Base-by-base conservation (phyloP, 2,888 invertebrate genomes). In the Thecocarcelia acutangulata region DNA sequence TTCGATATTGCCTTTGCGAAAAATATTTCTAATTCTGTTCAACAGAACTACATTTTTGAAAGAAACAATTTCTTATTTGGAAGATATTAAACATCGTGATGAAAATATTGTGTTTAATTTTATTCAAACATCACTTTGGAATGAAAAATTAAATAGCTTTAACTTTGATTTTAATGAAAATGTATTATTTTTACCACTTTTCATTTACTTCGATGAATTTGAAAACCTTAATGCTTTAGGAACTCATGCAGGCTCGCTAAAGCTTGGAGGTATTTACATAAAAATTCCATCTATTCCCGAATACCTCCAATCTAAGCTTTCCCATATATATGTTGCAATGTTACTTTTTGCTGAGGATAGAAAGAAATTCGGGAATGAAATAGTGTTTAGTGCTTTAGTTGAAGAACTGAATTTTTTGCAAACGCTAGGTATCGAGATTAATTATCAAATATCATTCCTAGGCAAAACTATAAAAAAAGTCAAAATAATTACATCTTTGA, bases 181-280 rank as follows among this genome's bases (percentile, higher is more conserved):
- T 17, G 28, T 46, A 1, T 54, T 79, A 15, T 61, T 17, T 68
- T 50, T 79, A 52, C 73, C 73, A 4, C 17, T 73, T 17, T 61
- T 79, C 19, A 19, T 79, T 19, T 79, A 73, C 42, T 79, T 73
- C 4, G 73, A 79, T 8, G 73, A 79, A 19, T 79, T 79, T 72
- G 73, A 79, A 15, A 42, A 37, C 8, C 17, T n/a, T 24, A 79
- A 79, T 56, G 52, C 33, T 12, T 21, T 73, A 8, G 79, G 79
- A 15, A 70, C 79, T n/a, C 58, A 61, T 33, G 66, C 73, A n/a
- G 68, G 73, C 4, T 12, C 58, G 1, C 64, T 73, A 59, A 79
- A 79, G 59, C 50, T 79, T 33, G 72, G 73, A 15, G 73, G 72
- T 1, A 68, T 73, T 50, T 79, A 79, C 11, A 24, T 59, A 15